phyloP scores from a whole-genome alignment of 2,113 vertebrate species.

The Limnothrissa miodon region DNA sequence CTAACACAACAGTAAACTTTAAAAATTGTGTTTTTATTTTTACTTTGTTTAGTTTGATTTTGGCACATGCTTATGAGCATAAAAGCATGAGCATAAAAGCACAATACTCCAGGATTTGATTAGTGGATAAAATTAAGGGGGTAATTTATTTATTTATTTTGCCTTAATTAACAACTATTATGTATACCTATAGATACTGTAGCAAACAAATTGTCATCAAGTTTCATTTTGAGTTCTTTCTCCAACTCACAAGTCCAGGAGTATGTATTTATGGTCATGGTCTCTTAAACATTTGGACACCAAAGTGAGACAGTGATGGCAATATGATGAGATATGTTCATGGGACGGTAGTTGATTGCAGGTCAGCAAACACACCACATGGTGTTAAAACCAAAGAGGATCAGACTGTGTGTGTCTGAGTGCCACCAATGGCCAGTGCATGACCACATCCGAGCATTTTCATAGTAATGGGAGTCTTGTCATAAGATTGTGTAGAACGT shows the following conservation, averaged over 20 bases:
- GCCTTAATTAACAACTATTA: too few species aligned
- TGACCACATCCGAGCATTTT: background rate
- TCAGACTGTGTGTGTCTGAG: background rate
- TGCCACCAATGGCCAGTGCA: background rate
- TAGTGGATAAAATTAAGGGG: too few species aligned
- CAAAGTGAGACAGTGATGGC: background rate
- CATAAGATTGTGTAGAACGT: background rate
- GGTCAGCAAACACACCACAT: background rate
- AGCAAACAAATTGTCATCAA: too few species aligned
- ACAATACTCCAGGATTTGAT: constrained; percentile 7
- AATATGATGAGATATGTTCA: background rate
- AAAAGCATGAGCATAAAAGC: too few species aligned
- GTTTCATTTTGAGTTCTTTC: background rate
- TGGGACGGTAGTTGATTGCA: background rate
- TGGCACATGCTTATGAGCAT: too few species aligned
- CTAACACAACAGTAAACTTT: too few species aligned
- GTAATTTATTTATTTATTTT: too few species aligned
- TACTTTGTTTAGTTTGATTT: too few species aligned
- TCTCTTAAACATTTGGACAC: background rate
- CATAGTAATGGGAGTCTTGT: background rate
- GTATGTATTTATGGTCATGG: background rate
- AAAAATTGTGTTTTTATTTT: too few species aligned
- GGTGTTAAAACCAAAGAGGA: background rate
- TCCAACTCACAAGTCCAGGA: background rate
- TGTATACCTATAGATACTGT: too few species aligned